Conservation (phyloP, 2,113 vertebrate species). For the Taurulus bubalis region DNA sequence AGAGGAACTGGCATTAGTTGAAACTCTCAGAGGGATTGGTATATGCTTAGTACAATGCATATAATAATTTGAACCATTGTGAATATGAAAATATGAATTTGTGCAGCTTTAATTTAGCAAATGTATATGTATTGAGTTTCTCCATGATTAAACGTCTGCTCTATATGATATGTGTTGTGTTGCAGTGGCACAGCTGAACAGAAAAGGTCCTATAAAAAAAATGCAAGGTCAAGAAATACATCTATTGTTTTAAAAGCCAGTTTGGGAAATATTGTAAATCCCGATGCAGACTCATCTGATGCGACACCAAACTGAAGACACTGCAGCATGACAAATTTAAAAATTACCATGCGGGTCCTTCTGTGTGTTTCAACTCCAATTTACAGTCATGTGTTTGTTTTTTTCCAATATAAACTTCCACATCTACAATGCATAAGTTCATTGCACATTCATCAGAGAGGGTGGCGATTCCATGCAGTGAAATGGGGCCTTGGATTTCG, state of each 20-base stretch:
- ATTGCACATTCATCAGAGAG: constrained; percentile 49
- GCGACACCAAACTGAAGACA: constrained; percentile 23
- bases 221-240: constrained; percentile 15
- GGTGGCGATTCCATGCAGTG: constrained; percentile 58
- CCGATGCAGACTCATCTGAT: constrained; percentile 36
- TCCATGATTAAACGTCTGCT: neutral
- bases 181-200: no score
- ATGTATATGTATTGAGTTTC: neutral
- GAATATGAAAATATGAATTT: neutral
- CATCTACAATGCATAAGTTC: constrained; percentile 58
- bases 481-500: constrained; percentile 52
- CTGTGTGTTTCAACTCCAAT: constrained; percentile 39
- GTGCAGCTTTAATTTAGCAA: neutral
- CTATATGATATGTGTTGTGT: neutral
- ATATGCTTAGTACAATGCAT: neutral
- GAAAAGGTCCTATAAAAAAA: neutral
- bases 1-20: neutral
- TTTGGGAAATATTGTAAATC: neutral
- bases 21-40: neutral
- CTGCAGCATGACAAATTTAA: constrained; percentile 49
- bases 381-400: constrained; percentile 49
- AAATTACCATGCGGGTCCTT: constrained; percentile 20
- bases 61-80: neutral
- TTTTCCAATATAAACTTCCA: constrained; percentile 46
- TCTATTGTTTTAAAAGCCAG: neutral